A percentile compares a stretch with the other conserved stretches of the same genome.
Evolutionary conservation across 2,113 vertebrate species (phyloP).

Genomic region (Phylloscopus whistleri): DNA sequence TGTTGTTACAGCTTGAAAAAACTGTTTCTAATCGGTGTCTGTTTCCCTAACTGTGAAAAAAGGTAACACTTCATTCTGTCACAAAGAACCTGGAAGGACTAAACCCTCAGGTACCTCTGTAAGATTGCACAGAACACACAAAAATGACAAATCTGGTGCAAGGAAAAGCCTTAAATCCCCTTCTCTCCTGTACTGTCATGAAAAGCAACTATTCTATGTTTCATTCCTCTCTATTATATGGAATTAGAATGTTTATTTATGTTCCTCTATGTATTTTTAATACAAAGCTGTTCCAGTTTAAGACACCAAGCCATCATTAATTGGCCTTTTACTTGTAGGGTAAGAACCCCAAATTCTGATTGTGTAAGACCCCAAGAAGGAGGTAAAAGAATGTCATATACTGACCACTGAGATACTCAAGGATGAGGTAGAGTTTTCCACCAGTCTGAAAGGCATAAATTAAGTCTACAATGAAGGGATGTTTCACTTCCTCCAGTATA

Average conservation of each 20-base stretch:
- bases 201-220: not conserved
- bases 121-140: not conserved
- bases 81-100: not conserved
- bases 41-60: not conserved
- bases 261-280: not conserved
- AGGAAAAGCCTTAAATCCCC: not conserved
- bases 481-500: conserved; percentile 97
- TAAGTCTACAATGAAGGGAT: conserved; percentile 97
- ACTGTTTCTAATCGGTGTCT: not conserved
- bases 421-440: conserved; percentile 98
- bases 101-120: not conserved
- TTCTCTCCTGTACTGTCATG: not conserved
- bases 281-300: not conserved
- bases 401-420: conserved; percentile 98
- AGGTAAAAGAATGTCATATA: conserved; percentile 11
- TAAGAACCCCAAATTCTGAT: not conserved
- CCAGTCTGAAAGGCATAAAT: conserved; percentile 99
- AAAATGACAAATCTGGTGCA: not conserved
- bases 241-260: not conserved
- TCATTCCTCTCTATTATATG: not conserved
- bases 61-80: not conserved
- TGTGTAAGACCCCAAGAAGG: not conserved
- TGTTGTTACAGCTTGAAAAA: not conserved
- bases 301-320: not conserved
- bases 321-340: not conserved